phyloP scores from a whole-genome alignment of 2,113 vertebrate species.

The Probosciger aterrimus region DNA sequence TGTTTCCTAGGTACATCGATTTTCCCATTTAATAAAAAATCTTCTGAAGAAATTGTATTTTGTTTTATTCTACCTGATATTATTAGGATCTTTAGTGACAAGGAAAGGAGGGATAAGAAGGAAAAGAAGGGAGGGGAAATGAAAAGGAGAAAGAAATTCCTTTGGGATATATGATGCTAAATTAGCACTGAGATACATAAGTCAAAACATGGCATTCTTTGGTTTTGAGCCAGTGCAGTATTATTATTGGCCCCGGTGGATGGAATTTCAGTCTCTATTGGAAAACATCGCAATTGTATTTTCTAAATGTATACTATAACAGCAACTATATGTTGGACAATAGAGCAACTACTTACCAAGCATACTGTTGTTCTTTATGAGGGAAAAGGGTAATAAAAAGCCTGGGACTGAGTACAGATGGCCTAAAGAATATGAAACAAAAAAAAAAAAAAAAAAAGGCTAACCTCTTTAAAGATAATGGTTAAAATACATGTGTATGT shows the following conservation, averaged over 20 bases:
- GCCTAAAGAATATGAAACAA: not conserved
- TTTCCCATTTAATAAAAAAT: not conserved
- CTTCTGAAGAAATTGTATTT: not conserved
- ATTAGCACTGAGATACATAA: conserved; percentile 63
- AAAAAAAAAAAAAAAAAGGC: not conserved
- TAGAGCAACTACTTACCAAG: not conserved
- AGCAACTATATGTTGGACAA: not conserved
- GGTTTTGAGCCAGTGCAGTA: conserved; percentile 62
- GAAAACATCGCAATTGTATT: conserved; percentile 66
- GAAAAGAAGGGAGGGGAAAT: not conserved
- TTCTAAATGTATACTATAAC: conserved; percentile 44
- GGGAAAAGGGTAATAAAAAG: not conserved
- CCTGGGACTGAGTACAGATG: not conserved
- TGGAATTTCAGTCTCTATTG: conserved; percentile 66
- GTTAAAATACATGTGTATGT: not conserved
- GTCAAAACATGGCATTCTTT: conserved; percentile 72
- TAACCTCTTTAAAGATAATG: not conserved
- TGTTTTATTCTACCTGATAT: not conserved
- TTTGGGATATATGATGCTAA: conserved; percentile 63
- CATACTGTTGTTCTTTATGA: not conserved
- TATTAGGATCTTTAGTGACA: not conserved
- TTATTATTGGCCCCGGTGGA: conserved; percentile 73
- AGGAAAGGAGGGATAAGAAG: not conserved
- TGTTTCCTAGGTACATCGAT: not conserved
- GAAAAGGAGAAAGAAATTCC: conserved; percentile 39